A percentile compares a stretch with the other conserved stretches of the same genome.
These are phyloP conservation scores for Nemoura dubitans DNA, from an alignment of 2,888 invertebrate species.

Conservation along the genomic window DNA sequence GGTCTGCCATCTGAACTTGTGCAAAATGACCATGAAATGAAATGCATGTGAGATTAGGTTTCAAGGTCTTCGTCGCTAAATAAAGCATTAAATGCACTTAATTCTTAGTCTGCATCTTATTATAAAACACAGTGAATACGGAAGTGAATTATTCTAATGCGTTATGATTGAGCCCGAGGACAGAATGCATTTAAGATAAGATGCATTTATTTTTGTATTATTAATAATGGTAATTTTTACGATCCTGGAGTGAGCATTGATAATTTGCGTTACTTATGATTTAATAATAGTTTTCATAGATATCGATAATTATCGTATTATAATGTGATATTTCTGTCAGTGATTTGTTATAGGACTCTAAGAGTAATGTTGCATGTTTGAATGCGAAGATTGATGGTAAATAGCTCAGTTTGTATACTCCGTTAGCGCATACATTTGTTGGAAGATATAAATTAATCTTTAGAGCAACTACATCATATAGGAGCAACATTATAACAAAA, in stretches of 20 bases:
- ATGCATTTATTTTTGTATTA: background rate
- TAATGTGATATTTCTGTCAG: background rate
- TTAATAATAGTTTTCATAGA: background rate
- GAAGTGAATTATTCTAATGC: constrained; percentile 5
- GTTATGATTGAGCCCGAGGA: background rate
- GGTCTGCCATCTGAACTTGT: background rate
- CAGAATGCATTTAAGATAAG: background rate
- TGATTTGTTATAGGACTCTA: background rate
- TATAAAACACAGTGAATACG: background rate
- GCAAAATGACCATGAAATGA: background rate
- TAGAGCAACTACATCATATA: too few species aligned
- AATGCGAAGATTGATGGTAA: background rate
- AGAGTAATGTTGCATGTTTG: background rate
- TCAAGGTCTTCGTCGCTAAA: background rate
- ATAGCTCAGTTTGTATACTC: background rate
- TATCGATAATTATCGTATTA: background rate
- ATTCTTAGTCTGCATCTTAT: background rate
- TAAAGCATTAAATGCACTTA: constrained; percentile 1
- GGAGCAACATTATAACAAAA: too few species aligned
- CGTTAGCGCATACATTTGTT: background rate
- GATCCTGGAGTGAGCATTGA: background rate
- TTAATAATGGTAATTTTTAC: background rate
- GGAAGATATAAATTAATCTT: background rate
- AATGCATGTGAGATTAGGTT: background rate
- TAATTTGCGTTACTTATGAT: background rate